A percentile compares a stretch with the other conserved stretches of the same genome.
These are phyloP conservation scores for Athetis lepigone DNA, from an alignment of 2,888 invertebrate genomes.

Conservation along the genomic window DNA sequence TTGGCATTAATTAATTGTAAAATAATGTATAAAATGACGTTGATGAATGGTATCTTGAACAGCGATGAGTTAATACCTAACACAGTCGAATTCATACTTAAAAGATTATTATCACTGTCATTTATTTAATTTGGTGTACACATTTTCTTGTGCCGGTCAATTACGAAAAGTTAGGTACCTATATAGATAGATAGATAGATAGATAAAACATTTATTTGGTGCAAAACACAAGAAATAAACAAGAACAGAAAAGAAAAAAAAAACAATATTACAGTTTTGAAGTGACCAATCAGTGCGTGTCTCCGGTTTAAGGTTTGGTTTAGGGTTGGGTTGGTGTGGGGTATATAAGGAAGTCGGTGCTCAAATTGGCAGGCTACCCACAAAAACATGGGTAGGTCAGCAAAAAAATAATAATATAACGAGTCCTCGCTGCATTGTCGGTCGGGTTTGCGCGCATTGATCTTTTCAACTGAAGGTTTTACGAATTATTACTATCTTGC, in stretches of 20 bases:
- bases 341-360: constrained; percentile 13
- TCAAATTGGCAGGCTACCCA: neutral
- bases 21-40: constrained; percentile 20
- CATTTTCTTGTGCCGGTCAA: neutral
- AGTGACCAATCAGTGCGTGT: too few species aligned
- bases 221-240: too few species aligned
- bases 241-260: too few species aligned
- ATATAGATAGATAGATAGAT: too few species aligned
- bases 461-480: neutral
- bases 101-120: constrained; percentile 1
- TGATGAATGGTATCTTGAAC: constrained; percentile 19
- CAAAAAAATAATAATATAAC: neutral
- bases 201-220: too few species aligned
- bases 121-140: neutral
- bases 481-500: neutral
- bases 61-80: constrained; percentile 13
- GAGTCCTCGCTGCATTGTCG: too few species aligned
- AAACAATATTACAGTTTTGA: too few species aligned
- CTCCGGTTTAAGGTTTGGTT: too few species aligned
- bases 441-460: neutral
- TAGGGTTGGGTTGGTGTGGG: too few species aligned
- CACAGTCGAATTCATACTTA: neutral
- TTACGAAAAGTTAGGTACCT: neutral
- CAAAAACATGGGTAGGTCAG: neutral
- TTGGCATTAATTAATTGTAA: constrained; percentile 29